These are phyloP conservation scores for Drepana falcataria DNA, from an alignment of 2,888 invertebrate genomes.

Conservation along the genomic window DNA sequence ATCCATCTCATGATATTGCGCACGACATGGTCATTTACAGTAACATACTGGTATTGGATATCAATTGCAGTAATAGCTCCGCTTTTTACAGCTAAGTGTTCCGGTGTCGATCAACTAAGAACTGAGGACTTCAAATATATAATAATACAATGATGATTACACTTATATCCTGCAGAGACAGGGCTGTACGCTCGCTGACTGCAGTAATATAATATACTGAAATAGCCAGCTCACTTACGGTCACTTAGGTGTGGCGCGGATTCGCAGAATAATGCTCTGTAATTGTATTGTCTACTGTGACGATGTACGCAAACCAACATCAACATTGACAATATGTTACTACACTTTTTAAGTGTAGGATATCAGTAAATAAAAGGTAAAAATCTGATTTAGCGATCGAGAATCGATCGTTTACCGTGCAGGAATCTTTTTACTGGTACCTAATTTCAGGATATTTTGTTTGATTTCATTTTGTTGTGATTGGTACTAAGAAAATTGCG, in stretches of 20 bases:
- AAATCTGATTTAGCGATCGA: no score
- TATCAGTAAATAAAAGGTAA: no score
- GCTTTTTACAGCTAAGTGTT: constrained; percentile 40
- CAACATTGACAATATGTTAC: background rate
- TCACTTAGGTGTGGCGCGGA: no score
- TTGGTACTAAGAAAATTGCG: background rate
- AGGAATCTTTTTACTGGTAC: background rate
- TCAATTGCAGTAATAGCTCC: constrained; percentile 44
- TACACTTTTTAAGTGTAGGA: no score
- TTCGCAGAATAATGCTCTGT: background rate
- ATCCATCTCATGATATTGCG: constrained; percentile 57
- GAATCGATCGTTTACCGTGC: background rate
- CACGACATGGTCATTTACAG: constrained; percentile 56
- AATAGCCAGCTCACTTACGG: background rate
- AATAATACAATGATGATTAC: constrained; percentile 32
- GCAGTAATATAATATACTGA: constrained; percentile 22
- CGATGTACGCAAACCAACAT: background rate
- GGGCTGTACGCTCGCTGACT: constrained; percentile 23
- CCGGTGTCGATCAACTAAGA: constrained; percentile 12
- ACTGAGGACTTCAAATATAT: constrained; percentile 8
- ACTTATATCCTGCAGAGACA: constrained; percentile 28
- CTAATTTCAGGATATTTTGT: background rate
- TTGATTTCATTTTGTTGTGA: background rate
- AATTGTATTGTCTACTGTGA: background rate
- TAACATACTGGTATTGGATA: constrained; percentile 43